Evolutionary conservation across 2,888 invertebrate genomes (phyloP).

Genomic region (Melipona bicolor): DNA sequence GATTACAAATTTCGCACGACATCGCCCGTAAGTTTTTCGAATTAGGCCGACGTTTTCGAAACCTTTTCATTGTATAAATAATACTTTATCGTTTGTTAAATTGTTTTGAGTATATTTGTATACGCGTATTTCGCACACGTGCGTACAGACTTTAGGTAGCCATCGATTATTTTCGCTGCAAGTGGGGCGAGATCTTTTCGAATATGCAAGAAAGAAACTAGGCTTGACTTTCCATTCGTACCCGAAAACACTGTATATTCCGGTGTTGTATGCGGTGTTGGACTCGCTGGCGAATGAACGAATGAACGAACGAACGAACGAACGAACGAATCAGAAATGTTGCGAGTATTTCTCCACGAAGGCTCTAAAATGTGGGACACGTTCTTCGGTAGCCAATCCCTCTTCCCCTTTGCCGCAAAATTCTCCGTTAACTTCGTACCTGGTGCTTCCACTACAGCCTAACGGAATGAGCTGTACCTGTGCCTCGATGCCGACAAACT

Average conservation of each 20-base stretch:
- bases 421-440: slow-evolving; percentile 78
- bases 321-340: slow-evolving; percentile 66
- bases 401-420: slow-evolving; percentile 71
- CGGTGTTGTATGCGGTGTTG: slow-evolving; percentile 25
- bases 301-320: neutral
- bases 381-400: slow-evolving; percentile 68
- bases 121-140: neutral
- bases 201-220: slow-evolving; percentile 11
- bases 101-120: neutral
- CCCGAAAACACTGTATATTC: slow-evolving; percentile 24
- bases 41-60: slow-evolving; percentile 8
- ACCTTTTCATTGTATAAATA: slow-evolving; percentile 26
- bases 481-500: slow-evolving; percentile 62
- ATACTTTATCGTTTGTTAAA: slow-evolving; percentile 37
- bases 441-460: slow-evolving; percentile 72
- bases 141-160: no score
- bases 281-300: slow-evolving; percentile 29
- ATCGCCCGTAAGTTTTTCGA: neutral
- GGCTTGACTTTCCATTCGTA: slow-evolving; percentile 42
- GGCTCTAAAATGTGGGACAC: slow-evolving; percentile 82
- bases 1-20: slow-evolving; percentile 8
- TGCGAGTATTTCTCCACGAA: slow-evolving; percentile 71
- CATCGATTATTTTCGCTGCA: slow-evolving; percentile 27
- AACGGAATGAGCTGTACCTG: slow-evolving; percentile 77
- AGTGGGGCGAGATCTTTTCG: slow-evolving; percentile 1